Base-by-base conservation (phyloP, 35 echinoderm and acorn worm species). In the Amphiura filiformis region DNA sequence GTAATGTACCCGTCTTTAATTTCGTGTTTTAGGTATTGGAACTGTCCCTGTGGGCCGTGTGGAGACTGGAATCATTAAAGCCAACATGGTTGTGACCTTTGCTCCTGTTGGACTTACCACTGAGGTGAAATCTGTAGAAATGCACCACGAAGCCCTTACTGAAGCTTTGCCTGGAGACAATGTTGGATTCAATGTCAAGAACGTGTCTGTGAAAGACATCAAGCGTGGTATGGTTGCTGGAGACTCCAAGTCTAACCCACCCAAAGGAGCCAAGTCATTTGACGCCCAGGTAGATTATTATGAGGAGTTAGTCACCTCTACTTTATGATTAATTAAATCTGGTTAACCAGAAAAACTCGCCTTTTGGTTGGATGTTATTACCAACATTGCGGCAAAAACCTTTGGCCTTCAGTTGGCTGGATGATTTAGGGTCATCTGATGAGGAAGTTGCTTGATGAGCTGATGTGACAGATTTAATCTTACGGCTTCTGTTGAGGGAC, bases 41-140 rank as follows among this genome's bases (percentile, higher is more conserved):
- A 98, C 96, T 31, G 96, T 98, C 23, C 96, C 96, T 26, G 96
- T 98, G 33, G 96, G 96, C 31, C 96, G 96, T 94, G 96, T 98
- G 0, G 96, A 98, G 82, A 98, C 92, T 38, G 96, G 96, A 39
- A 92, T 80, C 0, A 52, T 98, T 18, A 98, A 98, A 75, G 89
- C 96, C 31, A 92, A 92, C 40, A 35, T 90, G 18, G 90, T 98
- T 15, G 89, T 89, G 1, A 91, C 89, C 13, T 92, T 98, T 81
- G 77, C 96, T 31, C 96, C 96, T 0, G 65, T 47, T 20, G 65
- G 44, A 28, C 78, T 98, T 65, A 94, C 86, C 78, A 98, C 96
- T 88, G 96, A 98, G 44, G 96, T 98, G 17, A 98, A 98, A 75
- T 94, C 92, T 75, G 96, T 98, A 42, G 96, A 98, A 83, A 98